These are phyloP conservation scores for Drosophila anceps DNA, from an alignment of 2,888 invertebrate species.

Conservation along the genomic window DNA sequence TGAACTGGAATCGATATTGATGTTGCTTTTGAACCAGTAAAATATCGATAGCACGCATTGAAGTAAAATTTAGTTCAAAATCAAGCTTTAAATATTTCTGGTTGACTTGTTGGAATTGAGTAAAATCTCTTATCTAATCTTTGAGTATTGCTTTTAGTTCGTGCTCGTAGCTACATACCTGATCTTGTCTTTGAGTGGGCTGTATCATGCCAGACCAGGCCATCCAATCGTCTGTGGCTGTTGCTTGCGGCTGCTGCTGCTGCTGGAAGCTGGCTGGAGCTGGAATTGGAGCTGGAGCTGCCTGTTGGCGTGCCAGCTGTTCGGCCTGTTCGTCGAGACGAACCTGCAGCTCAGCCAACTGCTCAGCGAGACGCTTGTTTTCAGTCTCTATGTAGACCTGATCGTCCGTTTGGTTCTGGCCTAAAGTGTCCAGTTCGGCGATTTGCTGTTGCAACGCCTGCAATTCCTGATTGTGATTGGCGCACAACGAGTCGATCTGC, in stretches of 20 bases:
- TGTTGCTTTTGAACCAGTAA: neutral
- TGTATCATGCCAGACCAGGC: slow-evolving; percentile 15
- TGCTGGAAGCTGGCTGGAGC: slow-evolving; percentile 57
- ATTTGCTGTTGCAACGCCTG: slow-evolving; percentile 83
- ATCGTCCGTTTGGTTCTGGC: slow-evolving; percentile 85
- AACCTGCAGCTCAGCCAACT: slow-evolving; percentile 86
- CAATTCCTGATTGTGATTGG: slow-evolving; percentile 84
- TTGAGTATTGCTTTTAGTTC: too few species aligned
- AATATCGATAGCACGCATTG: neutral
- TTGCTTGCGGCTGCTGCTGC: slow-evolving; percentile 48
- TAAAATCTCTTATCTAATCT: too few species aligned
- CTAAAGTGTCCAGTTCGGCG: slow-evolving; percentile 83
- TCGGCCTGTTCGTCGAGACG: slow-evolving; percentile 83
- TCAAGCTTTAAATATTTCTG: too few species aligned
- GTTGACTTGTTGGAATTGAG: too few species aligned
- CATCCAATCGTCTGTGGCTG: slow-evolving; percentile 51
- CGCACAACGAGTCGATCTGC: slow-evolving; percentile 83
- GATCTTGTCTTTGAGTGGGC: slow-evolving; percentile 6
- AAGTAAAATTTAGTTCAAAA: neutral
- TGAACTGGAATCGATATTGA: neutral
- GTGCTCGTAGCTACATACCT: slow-evolving; percentile 9
- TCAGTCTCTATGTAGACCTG: slow-evolving; percentile 86
- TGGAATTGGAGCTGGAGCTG: slow-evolving; percentile 20
- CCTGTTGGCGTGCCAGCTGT: slow-evolving; percentile 38
- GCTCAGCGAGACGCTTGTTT: slow-evolving; percentile 87